Base-by-base conservation (phyloP, 2,113 vertebrate species). In the Macquaria ambigua region DNA sequence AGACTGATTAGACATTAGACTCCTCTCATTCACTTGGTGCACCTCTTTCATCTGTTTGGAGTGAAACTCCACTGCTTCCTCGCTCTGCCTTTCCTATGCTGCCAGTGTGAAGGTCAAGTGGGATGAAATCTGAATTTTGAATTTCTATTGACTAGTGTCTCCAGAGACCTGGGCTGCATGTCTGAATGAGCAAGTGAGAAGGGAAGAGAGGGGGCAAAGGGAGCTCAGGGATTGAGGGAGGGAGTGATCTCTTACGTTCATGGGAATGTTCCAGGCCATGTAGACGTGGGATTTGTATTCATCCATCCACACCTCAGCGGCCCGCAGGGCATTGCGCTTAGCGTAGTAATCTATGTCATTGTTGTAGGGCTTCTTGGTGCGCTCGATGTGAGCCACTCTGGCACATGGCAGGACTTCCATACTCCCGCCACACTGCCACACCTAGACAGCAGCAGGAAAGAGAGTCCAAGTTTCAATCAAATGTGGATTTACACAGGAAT, bases 221-320 rank as follows among this genome's bases (percentile, higher is more conserved):
- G 37, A 82, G 77, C 74, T 52, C 10, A 41, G 63, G 73, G 68
- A 62, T 63, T 63, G 14, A 77, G 79, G 12, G 10, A 66, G 2
- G 39, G 73, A 31, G 46, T 15, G 80, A 61, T 77, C 16, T 21
- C 98, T 97, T 85, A 99, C 98, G 0, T 97, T 98, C 97, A 99
- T 98, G 64, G 98, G 98, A 90, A 99, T 98, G 93, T 99, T 99
- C 98, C 98, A 99, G 18, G 98, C 98, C 98, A 99, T 99, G 96
- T 99, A 99, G 55, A 99, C 98, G 0, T 99, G 98, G 0, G 98
- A 99, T 88, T 99, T 99, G 95, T 97, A 99, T 93, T 99, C 96
- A 1, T 99, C 98, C 98, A 99, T 99, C 98, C 98, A 99, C 76
- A 99, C 98, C 91, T 99, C 98, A 0, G 98, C 98, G 0, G 98